A percentile compares a stretch with the other conserved stretches of the same genome.
These are phyloP conservation scores for Otocyon megalotis DNA, from an alignment of 2,113 vertebrate genomes.

Conservation along the genomic window DNA sequence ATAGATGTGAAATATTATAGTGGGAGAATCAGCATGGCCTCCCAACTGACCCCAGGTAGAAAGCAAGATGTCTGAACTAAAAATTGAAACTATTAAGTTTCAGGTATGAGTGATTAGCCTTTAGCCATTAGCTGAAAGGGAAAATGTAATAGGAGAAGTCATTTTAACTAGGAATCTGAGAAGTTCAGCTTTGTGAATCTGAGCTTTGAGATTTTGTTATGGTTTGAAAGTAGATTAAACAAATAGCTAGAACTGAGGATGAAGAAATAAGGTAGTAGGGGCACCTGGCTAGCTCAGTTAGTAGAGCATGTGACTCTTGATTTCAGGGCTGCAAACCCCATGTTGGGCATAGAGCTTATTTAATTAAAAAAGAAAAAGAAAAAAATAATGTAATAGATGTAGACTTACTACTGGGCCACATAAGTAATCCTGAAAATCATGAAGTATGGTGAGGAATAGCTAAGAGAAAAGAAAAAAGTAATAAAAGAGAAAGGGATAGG, in stretches of 20 bases:
- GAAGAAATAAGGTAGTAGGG: neutral
- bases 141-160: neutral
- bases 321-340: neutral
- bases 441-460: neutral
- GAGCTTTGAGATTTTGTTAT: constrained; percentile 7
- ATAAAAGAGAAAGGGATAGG: neutral
- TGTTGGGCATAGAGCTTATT: neutral
- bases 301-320: neutral
- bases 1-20: neutral
- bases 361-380: neutral
- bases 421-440: neutral
- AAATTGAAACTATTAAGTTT: neutral
- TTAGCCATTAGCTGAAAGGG: neutral
- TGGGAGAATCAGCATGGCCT: neutral
- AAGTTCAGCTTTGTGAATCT: neutral
- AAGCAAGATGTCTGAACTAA: neutral
- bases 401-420: neutral
- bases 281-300: neutral
- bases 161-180: neutral
- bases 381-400: neutral
- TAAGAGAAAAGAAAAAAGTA: neutral
- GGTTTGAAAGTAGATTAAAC: neutral
- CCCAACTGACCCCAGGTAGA: neutral
- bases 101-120: neutral
- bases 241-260: neutral